Evolutionary conservation across 1,140 invertebrate species (phyloP), one percentile per base, ranked within the genome.

Genomic region (Philotrypesis tridentata): DNA sequence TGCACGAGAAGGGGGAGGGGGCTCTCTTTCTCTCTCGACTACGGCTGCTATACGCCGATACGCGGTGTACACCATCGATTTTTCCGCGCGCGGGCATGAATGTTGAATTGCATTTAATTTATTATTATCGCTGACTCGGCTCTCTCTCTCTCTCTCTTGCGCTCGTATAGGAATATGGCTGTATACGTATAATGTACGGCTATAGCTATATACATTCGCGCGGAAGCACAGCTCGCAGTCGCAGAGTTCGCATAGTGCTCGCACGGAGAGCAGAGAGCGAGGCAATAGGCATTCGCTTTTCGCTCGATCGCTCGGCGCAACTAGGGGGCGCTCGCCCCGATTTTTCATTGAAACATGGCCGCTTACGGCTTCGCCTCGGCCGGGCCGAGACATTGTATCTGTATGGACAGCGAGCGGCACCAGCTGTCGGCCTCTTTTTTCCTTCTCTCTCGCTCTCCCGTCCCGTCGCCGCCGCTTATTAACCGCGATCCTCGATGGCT

Each of bases 381-480:
- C 61, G 61, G n/a, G 61, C 55, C 14, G 55, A 11, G 14, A 60
- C 55, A 63, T n/a, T n/a, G n/a, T n/a, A n/a, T n/a, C n/a, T n/a
- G n/a, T n/a, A n/a, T n/a, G n/a, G n/a, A n/a, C n/a, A n/a, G n/a
- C 61, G 61, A 23, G 25, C 61, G 61, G 61, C 61, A 63, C 61
- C 25, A 27, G 61, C 61, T 65, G 61, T 65, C 61, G 61, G 61
- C 61, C 67, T 70, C 17, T 7, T 29, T 70, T 48, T 33, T 68
- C 67, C 67, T 33, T 70, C 31, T 37, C 25, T 31, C 1, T 68
- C 17, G 23, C n/a, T n/a, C n/a, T n/a, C n/a, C n/a, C n/a, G n/a
- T n/a, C n/a, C n/a, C n/a, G n/a, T n/a, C n/a, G n/a, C n/a, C n/a
- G n/a, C n/a, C n/a, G n/a, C n/a, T n/a, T n/a, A n/a, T n/a, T n/a